phyloP scores from a whole-genome alignment of 1,140 invertebrate species.

The Neotoxoptera formosana region DNA sequence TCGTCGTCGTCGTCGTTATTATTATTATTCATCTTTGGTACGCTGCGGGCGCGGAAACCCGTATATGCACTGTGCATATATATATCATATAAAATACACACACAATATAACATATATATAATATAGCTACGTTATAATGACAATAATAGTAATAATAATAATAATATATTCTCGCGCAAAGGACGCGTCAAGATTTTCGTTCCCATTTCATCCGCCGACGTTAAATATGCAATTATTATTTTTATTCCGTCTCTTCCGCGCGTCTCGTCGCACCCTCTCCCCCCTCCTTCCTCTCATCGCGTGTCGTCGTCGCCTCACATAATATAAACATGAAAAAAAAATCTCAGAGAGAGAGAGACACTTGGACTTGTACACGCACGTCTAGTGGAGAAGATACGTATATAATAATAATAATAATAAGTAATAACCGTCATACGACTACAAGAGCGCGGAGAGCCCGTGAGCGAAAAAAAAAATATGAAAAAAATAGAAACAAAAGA shows the following conservation, averaged over 20 bases:
- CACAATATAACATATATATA: neutral
- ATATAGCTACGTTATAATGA: neutral
- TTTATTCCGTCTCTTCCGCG: neutral
- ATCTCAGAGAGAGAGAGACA: neutral
- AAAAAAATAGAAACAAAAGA: constrained; percentile 23
- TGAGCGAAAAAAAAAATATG: neutral
- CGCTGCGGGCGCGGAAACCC: neutral
- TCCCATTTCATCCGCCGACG: neutral
- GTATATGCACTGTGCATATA: neutral
- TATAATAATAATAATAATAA: neutral
- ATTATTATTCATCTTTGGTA: neutral
- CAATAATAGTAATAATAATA: neutral
- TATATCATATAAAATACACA: neutral
- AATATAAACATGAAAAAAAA: neutral
- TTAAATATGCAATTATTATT: constrained; percentile 38
- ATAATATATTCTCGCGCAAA: neutral
- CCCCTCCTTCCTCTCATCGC: neutral
- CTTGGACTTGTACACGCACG: neutral
- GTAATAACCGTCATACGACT: neutral
- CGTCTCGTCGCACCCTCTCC: neutral
- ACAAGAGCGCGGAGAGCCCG: neutral
- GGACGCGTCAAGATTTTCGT: neutral
- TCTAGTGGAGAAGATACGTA: neutral
- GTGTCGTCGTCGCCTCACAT: neutral
- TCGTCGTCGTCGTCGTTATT: neutral